Base-by-base conservation (phyloP, 2,797 vertebrate species). In the Aeoliscus strigatus region DNA sequence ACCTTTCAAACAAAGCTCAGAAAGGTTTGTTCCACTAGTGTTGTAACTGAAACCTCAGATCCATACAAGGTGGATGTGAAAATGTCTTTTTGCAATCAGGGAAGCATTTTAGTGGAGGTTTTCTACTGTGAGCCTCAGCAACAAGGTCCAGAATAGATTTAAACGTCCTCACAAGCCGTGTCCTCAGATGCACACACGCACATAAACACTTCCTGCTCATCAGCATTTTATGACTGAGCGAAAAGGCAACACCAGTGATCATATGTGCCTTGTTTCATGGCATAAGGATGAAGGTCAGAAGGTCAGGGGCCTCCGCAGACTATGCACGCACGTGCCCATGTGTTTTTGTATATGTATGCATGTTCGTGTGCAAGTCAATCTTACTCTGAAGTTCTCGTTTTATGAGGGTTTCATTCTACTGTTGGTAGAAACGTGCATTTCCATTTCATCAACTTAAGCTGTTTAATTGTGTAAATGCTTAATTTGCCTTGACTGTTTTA, bases 281-380 rank as follows among this genome's bases (percentile, higher is more conserved):
- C 32, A 30, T 23, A 18, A 15, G 14, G 15, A 54, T 39, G 38
- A 47, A 37, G 23, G 27, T 50, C 30, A 53, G 26, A 21, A 17
- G 34, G 34, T 1, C 0, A n/a, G 27, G 38, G 54, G 32, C 44
- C 48, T 34, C 14, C 8, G 15, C 9, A 23, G 30, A 23, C 16
- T 10, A 12, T 39, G 47, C 2, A 1, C 27, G 23, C n/a, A 2
- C 25, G 30, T 15, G 39, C 14, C 7, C 42, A 33, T 37, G 16
- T 58, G 31, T 57, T 38, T 31, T n/a, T 57, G 33, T 34, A 33
- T 29, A 36, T 28, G 29, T 42, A 16, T 29, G 32, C 39, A 48
- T 68, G 60, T 56, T 17, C 42, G 32, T 80, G 77, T 55, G 66
- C 28, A 60, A 79, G 32, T 25, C 1, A 24, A 66, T 60, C 68